Evolutionary conservation across 2,113 vertebrate species (phyloP), one percentile per base, ranked within the genome.

Genomic region (Sinocyclocheilus anophthalmus): DNA sequence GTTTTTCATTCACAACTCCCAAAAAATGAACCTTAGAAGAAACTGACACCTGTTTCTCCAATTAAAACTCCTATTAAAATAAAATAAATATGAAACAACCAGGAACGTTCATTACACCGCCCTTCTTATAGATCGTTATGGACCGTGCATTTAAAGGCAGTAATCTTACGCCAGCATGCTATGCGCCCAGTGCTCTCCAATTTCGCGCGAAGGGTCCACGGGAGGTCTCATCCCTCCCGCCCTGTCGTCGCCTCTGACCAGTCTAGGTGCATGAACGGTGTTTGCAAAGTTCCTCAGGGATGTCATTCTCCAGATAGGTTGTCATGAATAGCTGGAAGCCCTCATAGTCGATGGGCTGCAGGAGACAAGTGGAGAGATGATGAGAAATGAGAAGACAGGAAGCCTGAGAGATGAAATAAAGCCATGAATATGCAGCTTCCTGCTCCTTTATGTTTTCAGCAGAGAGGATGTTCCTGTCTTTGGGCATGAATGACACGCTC

Each of bases 221-320:
- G n/a, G n/a, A n/a, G n/a, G n/a, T n/a, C n/a, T n/a, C n/a, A n/a
- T n/a, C n/a, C n/a, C n/a, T n/a, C n/a, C n/a, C n/a, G n/a, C n/a
- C n/a, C n/a, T n/a, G n/a, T n/a, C n/a, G n/a, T n/a, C n/a, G n/a
- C n/a, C n/a, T n/a, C n/a, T n/a, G n/a, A n/a, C n/a, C n/a, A n/a
- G n/a, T n/a, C n/a, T n/a, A 97, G 82, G 96, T 96, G 93, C 99
- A 99, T n/a, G 91, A 99, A n/a, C n/a, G 97, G 85, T 98, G 96
- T 84, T 95, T 95, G 93, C 97, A 98, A 83, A 99, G 95, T 78
- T 97, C 96, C 83, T 98, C 96, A 0, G 97, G 97, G 90, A 99
- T 96, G 0, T 98, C 96, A 0, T 94, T 96, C 92, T 99, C 96
- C 94, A 99, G 94, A 92, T 99, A 99, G 0, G 96, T 95, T 90